Percentiles rank a stretch among this genome's conserved stretches.
phyloP scores from a whole-genome alignment of 2,113 vertebrate species.

The Gambusia holbrooki region DNA sequence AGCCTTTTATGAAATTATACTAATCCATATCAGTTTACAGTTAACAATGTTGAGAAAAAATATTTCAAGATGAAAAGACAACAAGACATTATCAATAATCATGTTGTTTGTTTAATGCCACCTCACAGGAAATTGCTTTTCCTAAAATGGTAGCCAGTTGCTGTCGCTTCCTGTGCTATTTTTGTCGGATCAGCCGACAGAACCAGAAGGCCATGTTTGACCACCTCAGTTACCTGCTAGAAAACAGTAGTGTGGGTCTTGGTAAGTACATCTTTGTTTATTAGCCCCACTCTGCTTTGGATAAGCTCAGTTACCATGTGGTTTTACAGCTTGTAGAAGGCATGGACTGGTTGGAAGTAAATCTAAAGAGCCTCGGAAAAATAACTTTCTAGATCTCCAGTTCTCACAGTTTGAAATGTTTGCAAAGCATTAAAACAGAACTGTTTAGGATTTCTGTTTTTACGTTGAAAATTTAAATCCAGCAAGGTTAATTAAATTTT shows the following conservation, averaged over 20 bases:
- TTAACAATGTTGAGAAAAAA: neutral
- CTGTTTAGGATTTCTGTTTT: neutral
- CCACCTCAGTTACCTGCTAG: constrained; percentile 96
- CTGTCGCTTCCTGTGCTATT: constrained; percentile 98
- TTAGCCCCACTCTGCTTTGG: neutral
- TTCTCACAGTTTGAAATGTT: too few relatives aligned
- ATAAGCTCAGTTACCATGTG: neutral
- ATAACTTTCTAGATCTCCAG: too few relatives aligned
- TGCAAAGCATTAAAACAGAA: neutral
- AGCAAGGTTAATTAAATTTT: neutral
- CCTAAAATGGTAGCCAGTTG: constrained; percentile 99
- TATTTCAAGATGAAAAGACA: neutral
- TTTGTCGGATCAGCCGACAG: constrained; percentile 97
- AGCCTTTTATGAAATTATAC: neutral
- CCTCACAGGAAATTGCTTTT: constrained; percentile 89
- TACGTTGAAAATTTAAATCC: neutral
- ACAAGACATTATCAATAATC: neutral
- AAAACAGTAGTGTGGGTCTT: constrained; percentile 96
- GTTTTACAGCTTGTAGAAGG: neutral
- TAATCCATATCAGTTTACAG: neutral
- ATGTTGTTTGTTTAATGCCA: constrained; percentile 18
- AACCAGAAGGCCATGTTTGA: constrained; percentile 99
- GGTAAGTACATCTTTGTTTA: constrained; percentile 79
- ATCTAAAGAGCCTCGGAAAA: neutral
- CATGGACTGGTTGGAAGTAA: neutral